phyloP scores from a whole-genome alignment of 2,888 invertebrate species.

The Omphaloscelis lunosa region DNA sequence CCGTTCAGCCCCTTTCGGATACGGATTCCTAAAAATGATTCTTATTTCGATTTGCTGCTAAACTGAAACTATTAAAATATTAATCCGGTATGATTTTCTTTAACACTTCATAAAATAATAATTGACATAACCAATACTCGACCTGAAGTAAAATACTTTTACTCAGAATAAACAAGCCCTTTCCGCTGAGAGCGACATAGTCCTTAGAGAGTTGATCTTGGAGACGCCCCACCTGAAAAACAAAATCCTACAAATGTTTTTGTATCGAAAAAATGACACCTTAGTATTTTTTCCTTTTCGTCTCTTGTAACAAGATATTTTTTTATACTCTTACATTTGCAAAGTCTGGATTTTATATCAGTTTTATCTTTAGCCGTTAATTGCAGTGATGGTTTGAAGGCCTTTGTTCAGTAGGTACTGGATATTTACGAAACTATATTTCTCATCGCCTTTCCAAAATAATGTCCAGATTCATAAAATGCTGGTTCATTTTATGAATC shows the following conservation, averaged over 20 bases:
- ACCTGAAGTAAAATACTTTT: slow-evolving; percentile 90
- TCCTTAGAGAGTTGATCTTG: slow-evolving; percentile 91
- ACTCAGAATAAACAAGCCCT: slow-evolving; percentile 90
- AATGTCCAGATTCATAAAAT: no score
- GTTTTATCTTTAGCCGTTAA: not conserved
- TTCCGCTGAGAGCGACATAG: slow-evolving; percentile 91
- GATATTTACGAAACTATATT: not conserved
- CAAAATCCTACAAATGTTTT: not conserved
- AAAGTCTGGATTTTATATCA: not conserved
- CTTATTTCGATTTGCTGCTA: no score
- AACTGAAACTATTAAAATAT: no score
- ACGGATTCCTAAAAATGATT: no score
- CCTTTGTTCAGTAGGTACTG: not conserved
- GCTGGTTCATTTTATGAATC: not conserved
- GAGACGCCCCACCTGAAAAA: slow-evolving; percentile 90
- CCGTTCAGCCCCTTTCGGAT: no score
- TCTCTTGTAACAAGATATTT: not conserved
- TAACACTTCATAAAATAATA: not conserved
- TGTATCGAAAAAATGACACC: not conserved
- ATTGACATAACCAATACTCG: slow-evolving; percentile 29
- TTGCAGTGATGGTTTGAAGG: not conserved
- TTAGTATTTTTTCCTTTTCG: not conserved
- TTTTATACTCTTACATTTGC: not conserved
- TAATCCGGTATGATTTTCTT: not conserved
- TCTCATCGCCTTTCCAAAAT: not conserved